Percentiles rank a stretch among this genome's conserved stretches.
These are phyloP conservation scores for Nezara viridula DNA, from an alignment of 2,888 invertebrate genomes.

Conservation along the genomic window DNA sequence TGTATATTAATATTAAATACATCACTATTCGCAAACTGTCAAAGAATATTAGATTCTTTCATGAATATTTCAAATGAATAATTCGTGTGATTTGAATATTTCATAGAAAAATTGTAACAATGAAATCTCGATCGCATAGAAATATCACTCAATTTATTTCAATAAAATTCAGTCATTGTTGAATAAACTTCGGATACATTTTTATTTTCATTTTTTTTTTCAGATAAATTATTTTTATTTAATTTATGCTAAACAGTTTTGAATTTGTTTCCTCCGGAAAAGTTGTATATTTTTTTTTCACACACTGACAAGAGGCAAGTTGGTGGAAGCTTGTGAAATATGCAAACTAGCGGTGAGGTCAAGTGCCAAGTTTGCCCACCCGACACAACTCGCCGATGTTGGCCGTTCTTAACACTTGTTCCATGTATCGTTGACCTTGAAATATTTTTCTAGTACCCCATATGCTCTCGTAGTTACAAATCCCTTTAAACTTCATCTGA, in stretches of 20 bases:
- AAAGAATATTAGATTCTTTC: too few species aligned
- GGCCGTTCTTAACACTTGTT: background rate
- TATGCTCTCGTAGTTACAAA: background rate
- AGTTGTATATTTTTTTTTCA: background rate
- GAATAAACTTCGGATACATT: too few species aligned
- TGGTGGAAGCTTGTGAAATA: background rate
- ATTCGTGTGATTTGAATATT: too few species aligned
- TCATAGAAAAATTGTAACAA: too few species aligned
- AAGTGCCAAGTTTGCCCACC: background rate
- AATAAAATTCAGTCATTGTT: too few species aligned
- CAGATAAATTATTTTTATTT: background rate
- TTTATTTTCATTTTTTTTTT: background rate
- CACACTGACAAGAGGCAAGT: background rate
- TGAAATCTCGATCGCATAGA: too few species aligned
- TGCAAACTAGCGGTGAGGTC: background rate
- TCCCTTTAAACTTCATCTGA: background rate
- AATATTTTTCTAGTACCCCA: background rate
- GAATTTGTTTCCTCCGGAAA: background rate
- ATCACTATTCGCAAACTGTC: too few species aligned
- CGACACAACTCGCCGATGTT: background rate
- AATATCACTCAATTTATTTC: too few species aligned
- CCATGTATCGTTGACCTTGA: conserved; percentile 8
- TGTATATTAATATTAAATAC: too few species aligned
- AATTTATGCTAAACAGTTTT: background rate
- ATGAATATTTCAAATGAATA: too few species aligned